Evolutionary conservation across 2,797 vertebrate genomes (phyloP).

Genomic region (Pteronotus mesoamericanus): DNA sequence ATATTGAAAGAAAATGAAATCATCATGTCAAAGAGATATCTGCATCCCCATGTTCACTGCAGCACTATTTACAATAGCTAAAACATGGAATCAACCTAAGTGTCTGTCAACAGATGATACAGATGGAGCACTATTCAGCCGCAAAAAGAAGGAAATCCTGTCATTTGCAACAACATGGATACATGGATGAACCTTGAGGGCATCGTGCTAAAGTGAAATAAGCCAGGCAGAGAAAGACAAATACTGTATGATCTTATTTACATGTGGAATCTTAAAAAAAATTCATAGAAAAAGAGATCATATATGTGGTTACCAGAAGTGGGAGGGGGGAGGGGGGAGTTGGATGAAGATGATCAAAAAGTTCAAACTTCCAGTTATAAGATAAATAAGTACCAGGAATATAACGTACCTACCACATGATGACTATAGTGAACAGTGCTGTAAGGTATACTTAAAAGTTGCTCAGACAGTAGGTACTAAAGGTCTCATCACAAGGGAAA

Average conservation of each 20-base stretch:
- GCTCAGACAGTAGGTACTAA: neutral
- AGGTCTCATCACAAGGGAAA: neutral
- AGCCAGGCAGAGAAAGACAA: neutral
- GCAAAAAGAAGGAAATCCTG: neutral
- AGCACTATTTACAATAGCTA: neutral
- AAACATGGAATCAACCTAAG: neutral
- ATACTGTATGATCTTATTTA: neutral
- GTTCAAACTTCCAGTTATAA: neutral
- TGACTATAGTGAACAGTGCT: neutral
- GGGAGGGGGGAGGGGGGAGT: too few relatives aligned
- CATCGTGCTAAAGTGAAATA: neutral
- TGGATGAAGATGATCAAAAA: neutral
- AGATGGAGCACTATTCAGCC: neutral
- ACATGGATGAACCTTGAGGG: neutral
- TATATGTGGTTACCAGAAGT: neutral
- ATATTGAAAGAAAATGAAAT: neutral
- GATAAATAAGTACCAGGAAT: neutral
- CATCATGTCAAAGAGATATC: neutral
- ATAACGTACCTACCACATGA: neutral
- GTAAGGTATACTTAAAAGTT: neutral
- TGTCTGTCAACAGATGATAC: neutral
- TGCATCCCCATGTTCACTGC: neutral
- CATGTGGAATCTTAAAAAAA: neutral
- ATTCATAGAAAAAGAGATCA: neutral
- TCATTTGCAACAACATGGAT: neutral